Conservation (phyloP, 2,797 vertebrate genomes). For the Lycodopsis pacificus region DNA sequence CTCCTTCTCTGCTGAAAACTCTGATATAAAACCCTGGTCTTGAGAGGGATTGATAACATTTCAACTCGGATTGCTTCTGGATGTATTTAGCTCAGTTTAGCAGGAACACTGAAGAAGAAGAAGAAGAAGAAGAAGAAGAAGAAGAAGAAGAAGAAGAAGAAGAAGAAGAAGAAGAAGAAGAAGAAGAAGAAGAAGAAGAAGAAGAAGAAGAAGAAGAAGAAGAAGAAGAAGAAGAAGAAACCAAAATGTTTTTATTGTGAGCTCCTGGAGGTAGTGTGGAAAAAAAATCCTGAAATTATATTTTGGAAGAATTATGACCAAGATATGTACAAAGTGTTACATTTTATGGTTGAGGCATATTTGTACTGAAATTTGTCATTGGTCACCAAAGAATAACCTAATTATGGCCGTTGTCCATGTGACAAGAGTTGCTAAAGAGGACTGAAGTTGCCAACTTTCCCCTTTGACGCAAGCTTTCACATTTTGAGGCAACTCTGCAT, state of each 20-base stretch:
- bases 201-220: too few relatives aligned
- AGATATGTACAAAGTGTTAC: too few relatives aligned
- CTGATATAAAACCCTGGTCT: background rate
- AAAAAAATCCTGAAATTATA: too few relatives aligned
- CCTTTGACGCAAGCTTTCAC: background rate
- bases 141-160: too few relatives aligned
- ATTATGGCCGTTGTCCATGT: background rate
- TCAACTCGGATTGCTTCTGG: background rate
- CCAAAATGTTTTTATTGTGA: background rate
- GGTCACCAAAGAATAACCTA: background rate
- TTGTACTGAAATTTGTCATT: too few relatives aligned
- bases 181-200: too few relatives aligned
- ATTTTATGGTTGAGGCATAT: too few relatives aligned
- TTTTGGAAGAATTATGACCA: too few relatives aligned
- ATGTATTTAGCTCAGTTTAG: background rate
- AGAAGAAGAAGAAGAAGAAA: background rate
- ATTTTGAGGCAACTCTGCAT: background rate
- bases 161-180: too few relatives aligned
- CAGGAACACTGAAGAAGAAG: background rate
- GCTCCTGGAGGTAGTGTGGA: too few relatives aligned
- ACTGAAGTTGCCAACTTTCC: background rate
- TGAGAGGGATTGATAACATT: background rate
- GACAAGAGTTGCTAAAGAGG: background rate
- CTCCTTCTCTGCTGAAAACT: background rate
- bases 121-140: too few relatives aligned